Evolutionary conservation across 2,797 vertebrate genomes (phyloP).

Genomic region (Merluccius polli): DNA sequence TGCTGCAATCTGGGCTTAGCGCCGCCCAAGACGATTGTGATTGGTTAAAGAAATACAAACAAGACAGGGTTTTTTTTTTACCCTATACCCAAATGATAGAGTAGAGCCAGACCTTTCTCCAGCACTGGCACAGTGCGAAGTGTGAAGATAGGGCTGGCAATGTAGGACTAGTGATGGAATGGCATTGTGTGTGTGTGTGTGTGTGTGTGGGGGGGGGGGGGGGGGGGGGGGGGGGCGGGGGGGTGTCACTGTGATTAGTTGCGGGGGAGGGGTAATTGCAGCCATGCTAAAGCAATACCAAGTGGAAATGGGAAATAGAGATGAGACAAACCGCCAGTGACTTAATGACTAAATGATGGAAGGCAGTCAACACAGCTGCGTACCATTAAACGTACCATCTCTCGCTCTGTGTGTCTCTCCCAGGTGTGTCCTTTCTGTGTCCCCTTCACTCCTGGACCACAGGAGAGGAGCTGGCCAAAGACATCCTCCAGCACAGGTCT

Average conservation of each 20-base stretch:
- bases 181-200: no score
- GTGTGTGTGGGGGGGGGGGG: no score
- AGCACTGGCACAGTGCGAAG: no score
- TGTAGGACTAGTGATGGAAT: no score
- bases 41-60: no score
- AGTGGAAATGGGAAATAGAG: not conserved
- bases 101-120: no score
- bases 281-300: not conserved
- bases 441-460: slow-evolving; percentile 92
- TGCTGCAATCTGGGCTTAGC: no score
- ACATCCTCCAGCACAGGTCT: slow-evolving; percentile 88
- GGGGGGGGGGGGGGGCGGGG: no score
- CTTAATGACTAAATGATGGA: not conserved
- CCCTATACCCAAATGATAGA: no score
- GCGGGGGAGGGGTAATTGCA: not conserved
- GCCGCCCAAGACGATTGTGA: no score
- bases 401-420: not conserved
- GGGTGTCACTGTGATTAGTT: not conserved
- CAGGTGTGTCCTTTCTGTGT: slow-evolving; percentile 86
- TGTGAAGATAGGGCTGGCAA: no score
- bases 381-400: not conserved
- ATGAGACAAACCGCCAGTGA: not conserved
- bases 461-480: slow-evolving; percentile 86
- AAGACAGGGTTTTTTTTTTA: no score
- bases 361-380: not conserved